A percentile compares a stretch with the other conserved stretches of the same genome.
phyloP scores from a whole-genome alignment of 2,113 vertebrate genomes.

The Chaenocephalus aceratus region DNA sequence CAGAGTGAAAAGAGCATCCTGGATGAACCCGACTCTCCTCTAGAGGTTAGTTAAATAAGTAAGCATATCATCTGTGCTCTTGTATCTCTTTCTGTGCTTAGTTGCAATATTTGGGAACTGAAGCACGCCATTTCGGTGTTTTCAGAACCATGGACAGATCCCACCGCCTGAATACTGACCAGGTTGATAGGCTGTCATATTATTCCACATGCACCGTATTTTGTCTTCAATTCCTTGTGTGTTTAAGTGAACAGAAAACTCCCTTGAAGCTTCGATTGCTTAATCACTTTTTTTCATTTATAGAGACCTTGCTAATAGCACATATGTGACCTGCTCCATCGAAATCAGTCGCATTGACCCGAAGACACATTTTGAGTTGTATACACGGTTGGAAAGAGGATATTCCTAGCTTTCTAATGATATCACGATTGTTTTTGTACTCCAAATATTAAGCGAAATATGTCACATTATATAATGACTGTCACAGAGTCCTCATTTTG shows the following conservation, averaged over 20 bases:
- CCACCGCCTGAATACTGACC: fast-evolving
- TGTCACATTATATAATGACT: no score
- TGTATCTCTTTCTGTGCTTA: no score
- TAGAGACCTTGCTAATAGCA: neutral
- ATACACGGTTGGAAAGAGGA: no score
- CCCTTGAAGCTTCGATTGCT: neutral
- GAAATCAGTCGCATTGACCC: no score
- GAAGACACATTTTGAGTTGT: no score
- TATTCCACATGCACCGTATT: neutral
- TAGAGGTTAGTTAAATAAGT: constrained; percentile 31
- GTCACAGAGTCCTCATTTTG: no score
- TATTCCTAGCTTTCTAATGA: no score
- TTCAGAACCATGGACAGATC: constrained; percentile 14
- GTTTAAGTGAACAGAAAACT: neutral
- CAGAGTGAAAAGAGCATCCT: constrained; percentile 15
- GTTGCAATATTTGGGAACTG: neutral
- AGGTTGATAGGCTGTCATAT: neutral
- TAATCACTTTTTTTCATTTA: neutral
- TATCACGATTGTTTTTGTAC: no score
- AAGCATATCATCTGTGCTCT: fast-evolving
- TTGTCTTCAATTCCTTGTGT: neutral
- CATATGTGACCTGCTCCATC: no score
- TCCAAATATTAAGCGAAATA: no score
- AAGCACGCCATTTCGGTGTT: fast-evolving
- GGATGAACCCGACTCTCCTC: neutral